phyloP scores from a whole-genome alignment of 2,888 invertebrate species.

The Selenia dentaria region DNA sequence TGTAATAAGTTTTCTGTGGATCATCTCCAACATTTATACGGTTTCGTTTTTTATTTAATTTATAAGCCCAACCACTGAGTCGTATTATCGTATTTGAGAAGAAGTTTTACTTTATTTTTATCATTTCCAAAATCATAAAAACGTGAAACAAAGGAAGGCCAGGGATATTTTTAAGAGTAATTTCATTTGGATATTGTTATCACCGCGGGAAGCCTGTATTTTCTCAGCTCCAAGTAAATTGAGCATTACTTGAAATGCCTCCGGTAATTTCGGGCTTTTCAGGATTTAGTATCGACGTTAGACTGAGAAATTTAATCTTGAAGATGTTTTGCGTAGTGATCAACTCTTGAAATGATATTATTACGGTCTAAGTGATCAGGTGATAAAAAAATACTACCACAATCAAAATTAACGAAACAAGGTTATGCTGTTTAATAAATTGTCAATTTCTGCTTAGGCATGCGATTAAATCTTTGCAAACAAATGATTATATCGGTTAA shows the following conservation, averaged over 20 bases:
- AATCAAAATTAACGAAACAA: too few species aligned
- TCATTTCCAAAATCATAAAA: constrained; percentile 31
- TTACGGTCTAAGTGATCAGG: not conserved
- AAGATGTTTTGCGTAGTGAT: constrained; percentile 44
- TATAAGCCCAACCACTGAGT: too few species aligned
- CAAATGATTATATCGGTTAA: too few species aligned
- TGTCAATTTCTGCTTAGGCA: too few species aligned
- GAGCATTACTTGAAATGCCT: constrained; percentile 71
- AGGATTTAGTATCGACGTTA: constrained; percentile 68
- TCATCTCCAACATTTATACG: too few species aligned
- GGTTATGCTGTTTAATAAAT: too few species aligned
- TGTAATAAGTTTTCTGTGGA: too few species aligned
- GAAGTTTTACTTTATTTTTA: constrained; percentile 22
- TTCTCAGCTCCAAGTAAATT: constrained; percentile 61
- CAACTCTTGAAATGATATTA: not conserved
- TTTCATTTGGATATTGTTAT: constrained; percentile 61
- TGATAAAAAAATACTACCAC: too few species aligned
- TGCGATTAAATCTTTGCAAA: too few species aligned
- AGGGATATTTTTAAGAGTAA: constrained; percentile 50
- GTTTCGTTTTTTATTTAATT: too few species aligned
- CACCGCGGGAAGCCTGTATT: constrained; percentile 49
- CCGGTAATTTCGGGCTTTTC: constrained; percentile 67
- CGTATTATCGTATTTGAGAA: constrained; percentile 15
- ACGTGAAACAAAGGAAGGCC: constrained; percentile 34
- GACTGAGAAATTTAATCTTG: constrained; percentile 72